Conservation (phyloP, 2,888 invertebrate species). For the Papilio protenor region DNA sequence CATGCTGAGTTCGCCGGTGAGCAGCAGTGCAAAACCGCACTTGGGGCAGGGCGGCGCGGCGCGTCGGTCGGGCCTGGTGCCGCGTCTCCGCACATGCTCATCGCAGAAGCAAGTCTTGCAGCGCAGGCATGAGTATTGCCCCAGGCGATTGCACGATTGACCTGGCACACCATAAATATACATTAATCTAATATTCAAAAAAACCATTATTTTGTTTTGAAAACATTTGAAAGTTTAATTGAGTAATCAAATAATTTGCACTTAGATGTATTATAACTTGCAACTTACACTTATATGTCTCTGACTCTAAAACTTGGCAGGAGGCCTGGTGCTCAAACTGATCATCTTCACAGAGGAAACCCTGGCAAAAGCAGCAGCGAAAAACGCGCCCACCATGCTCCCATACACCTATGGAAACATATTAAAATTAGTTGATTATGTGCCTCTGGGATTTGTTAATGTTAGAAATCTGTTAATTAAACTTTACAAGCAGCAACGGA, state of each 20-base stretch:
- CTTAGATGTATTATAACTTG: neutral
- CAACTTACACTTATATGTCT: constrained; percentile 95
- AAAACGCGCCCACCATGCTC: constrained; percentile 97
- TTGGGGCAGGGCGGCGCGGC: constrained; percentile 92
- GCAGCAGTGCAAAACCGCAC: constrained; percentile 95
- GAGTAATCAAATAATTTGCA: neutral
- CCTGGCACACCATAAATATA: constrained; percentile 76
- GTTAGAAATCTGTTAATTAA: neutral
- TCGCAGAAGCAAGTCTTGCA: constrained; percentile 99
- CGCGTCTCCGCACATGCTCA: constrained; percentile 93
- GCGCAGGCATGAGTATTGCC: constrained; percentile 97
- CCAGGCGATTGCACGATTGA: constrained; percentile 96
- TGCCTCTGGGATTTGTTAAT: neutral
- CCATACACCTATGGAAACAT: constrained; percentile 89
- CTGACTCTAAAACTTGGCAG: constrained; percentile 97
- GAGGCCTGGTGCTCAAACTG: constrained; percentile 99
- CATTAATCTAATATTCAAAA: neutral
- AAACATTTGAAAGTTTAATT: neutral
- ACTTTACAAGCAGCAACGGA: neutral
- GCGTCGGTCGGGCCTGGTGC: constrained; percentile 59
- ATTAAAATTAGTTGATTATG: neutral
- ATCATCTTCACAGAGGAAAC: constrained; percentile 96
- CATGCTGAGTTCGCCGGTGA: constrained; percentile 97
- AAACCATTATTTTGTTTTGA: neutral
- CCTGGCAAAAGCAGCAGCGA: constrained; percentile 95